Evolutionary conservation across 1,140 invertebrate genomes (phyloP).

Genomic region (Drosophila grimshawi): DNA sequence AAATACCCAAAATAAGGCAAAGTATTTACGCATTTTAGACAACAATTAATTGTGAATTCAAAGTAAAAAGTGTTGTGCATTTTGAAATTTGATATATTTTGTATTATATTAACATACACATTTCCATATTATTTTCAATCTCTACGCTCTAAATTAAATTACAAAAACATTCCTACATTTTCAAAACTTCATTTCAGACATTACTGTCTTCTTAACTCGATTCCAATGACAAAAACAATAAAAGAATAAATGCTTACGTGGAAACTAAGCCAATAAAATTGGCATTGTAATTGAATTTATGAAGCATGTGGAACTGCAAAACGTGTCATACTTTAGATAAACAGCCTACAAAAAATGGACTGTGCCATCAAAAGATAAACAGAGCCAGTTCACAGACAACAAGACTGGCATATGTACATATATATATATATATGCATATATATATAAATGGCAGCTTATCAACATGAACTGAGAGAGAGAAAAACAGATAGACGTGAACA

Average conservation of each 20-base stretch:
- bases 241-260: constrained; percentile 20
- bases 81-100: too few species aligned
- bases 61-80: too few species aligned
- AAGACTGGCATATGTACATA: constrained; percentile 2
- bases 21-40: background rate
- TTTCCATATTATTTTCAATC: too few species aligned
- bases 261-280: constrained; percentile 47
- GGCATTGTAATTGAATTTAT: constrained; percentile 59
- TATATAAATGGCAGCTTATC: constrained; percentile 3
- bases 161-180: too few species aligned
- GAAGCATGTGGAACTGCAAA: constrained; percentile 10
- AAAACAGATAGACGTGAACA: constrained; percentile 1
- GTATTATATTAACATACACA: too few species aligned
- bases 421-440: background rate
- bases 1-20: background rate
- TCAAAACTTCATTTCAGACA: too few species aligned
- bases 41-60: background rate
- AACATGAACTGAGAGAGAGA: background rate
- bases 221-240: constrained; percentile 31
- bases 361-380: constrained; percentile 8
- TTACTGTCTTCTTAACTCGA: constrained; percentile 54
- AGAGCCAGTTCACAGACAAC: background rate
- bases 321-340: constrained; percentile 35
- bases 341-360: constrained; percentile 3
- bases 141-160: too few species aligned